phyloP scores from a whole-genome alignment of 2,888 invertebrate species.

The Hedya salicella region DNA sequence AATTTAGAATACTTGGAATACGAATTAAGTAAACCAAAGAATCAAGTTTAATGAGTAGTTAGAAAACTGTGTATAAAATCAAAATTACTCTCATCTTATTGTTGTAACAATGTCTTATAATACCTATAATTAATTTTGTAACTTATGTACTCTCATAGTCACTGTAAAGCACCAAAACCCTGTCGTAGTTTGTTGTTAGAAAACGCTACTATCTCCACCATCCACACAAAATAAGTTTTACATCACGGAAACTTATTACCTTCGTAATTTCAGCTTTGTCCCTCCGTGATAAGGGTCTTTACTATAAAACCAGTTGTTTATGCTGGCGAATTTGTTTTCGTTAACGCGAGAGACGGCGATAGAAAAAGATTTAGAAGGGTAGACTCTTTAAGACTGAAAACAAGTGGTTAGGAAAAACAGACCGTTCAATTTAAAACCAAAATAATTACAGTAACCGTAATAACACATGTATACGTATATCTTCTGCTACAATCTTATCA shows the following conservation, averaged over 20 bases:
- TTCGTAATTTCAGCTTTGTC: constrained; percentile 26
- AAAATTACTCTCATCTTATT: too few species aligned
- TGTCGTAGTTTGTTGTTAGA: constrained; percentile 18
- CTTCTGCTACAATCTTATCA: too few species aligned
- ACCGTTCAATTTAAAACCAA: constrained; percentile 6
- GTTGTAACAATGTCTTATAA: too few species aligned
- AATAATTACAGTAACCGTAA: too few species aligned
- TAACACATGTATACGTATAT: too few species aligned
- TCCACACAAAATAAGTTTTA: constrained; percentile 12
- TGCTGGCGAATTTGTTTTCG: constrained; percentile 48
- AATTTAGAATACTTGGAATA: too few species aligned
- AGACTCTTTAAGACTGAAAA: constrained; percentile 54
- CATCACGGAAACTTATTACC: constrained; percentile 9
- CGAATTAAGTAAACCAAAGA: too few species aligned
- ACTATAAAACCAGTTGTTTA: constrained; percentile 43
- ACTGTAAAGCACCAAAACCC: not conserved
- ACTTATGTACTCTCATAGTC: not conserved
- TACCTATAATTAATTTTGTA: constrained; percentile 4
- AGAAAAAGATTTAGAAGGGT: constrained; percentile 65
- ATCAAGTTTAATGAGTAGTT: too few species aligned
- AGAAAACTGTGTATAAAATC: too few species aligned
- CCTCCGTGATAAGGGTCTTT: constrained; percentile 44
- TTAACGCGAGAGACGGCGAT: constrained; percentile 59
- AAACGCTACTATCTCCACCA: constrained; percentile 9
- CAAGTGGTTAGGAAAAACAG: constrained; percentile 50